Conservation (phyloP, 2,113 vertebrate species). For the Tamias sibiricus region DNA sequence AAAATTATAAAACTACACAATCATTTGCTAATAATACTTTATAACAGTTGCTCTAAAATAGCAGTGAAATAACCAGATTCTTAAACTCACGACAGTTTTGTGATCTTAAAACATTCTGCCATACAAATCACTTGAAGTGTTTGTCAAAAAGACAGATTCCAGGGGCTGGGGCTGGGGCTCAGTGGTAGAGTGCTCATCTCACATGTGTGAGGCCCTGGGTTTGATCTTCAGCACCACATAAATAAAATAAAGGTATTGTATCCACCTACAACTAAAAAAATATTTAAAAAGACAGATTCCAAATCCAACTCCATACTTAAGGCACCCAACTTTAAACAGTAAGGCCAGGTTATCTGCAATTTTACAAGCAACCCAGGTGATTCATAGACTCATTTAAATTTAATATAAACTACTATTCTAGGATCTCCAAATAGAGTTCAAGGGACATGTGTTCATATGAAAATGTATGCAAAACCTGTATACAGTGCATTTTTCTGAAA, state of each 20-base stretch:
- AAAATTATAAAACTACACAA: background rate
- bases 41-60: background rate
- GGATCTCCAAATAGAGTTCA: background rate
- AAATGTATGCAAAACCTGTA: background rate
- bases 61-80: background rate
- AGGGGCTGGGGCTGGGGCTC: too few species aligned
- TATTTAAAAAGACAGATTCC: background rate
- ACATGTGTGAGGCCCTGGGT: too few species aligned
- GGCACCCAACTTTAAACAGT: background rate
- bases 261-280: too few species aligned
- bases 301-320: background rate
- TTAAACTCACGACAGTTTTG: background rate
- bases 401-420: background rate
- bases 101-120: background rate
- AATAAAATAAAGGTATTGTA: too few species aligned
- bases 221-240: too few species aligned
- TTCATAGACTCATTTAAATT: background rate
- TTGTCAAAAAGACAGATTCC: background rate
- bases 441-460: background rate
- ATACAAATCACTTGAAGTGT: background rate
- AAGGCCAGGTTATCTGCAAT: background rate
- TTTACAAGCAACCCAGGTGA: background rate
- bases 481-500: background rate
- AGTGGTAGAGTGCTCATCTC: too few species aligned
- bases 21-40: background rate